Base-by-base conservation (phyloP, 2,888 invertebrate species). In the Drosophila peninsularis region DNA sequence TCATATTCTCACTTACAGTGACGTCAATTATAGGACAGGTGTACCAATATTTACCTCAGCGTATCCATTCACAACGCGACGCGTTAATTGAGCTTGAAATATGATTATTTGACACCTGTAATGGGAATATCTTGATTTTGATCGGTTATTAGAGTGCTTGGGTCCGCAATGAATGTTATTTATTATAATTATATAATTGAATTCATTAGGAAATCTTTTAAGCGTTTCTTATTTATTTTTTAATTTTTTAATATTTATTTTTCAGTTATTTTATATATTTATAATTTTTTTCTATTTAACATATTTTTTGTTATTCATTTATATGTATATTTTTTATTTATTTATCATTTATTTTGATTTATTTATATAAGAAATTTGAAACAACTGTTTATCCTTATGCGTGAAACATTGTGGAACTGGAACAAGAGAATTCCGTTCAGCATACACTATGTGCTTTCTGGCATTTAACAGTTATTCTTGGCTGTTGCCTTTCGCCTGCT, bases 21-120 rank as follows among this genome's bases (percentile, higher is more conserved):
- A 81, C 81, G 78, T 65, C 76, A 78, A 73, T 61, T 19, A 41
- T 44, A 64, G 49, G 60, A 41, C 56, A 62, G 10, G 55, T 73
- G 55, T 36, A 58, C 67, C 37, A 65, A 68, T 71, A 64, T 71
- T 65, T 66, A 71, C 58, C 63, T 55, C 55, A 21, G 6, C 41
- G n/a, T 14, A 24, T 54, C 19, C 17, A 41, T 42, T 42, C 42
- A 42, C 34, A 2, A 41, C 41, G 41, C 44, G 21, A 36, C 41
- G 39, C 24, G 17, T 49, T 57, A 66, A 71, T 72, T 57, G 39
- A 54, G 47, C 42, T 49, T 47, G 11, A 41, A 52, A 47, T 27
- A 49, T 42, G 14, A 42, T 53, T 56, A 52, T 42, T 39, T 54
- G 45, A 55, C 58, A 55, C 11, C 27, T 57, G 52, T 21, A 45